These are phyloP conservation scores for Spinibarbus caldwelli DNA, from an alignment of 2,797 vertebrate genomes.

Conservation along the genomic window DNA sequence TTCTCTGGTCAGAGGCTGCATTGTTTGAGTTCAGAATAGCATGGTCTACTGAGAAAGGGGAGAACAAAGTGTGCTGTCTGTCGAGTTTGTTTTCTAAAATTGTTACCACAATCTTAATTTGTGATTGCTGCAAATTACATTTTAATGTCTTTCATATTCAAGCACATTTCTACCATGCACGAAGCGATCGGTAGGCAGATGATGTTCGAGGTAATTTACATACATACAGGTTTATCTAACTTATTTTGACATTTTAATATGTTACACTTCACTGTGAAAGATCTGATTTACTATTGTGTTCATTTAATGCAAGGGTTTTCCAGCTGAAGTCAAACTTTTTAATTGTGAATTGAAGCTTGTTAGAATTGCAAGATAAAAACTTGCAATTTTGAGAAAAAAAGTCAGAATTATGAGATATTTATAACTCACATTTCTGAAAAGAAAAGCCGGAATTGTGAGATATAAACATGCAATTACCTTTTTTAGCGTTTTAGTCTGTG, in stretches of 20 bases:
- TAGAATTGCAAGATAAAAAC: too few relatives aligned
- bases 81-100: slow-evolving; percentile 19
- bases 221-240: not conserved
- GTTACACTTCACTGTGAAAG: not conserved
- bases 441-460: not conserved
- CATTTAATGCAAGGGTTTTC: not conserved
- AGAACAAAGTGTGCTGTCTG: slow-evolving; percentile 44
- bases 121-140: not conserved
- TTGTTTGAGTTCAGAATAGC: slow-evolving; percentile 48
- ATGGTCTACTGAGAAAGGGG: slow-evolving; percentile 31
- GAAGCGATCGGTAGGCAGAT: not conserved
- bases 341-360: not conserved
- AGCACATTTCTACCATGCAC: not conserved
- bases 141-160: slow-evolving; percentile 7
- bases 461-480: not conserved
- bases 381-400: not conserved
- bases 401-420: not conserved
- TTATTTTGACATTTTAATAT: not conserved
- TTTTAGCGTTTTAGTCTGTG: not conserved
- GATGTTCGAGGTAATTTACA: not conserved
- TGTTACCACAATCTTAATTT: slow-evolving; percentile 1
- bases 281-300: not conserved
- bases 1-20: slow-evolving; percentile 41
- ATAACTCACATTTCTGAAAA: too few relatives aligned
- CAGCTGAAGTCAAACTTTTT: not conserved